Evolutionary conservation across 37 sponge, comb jelly and placozoan genomes (phyloP), one percentile per base, ranked within the genome.

Genomic region (Lycopodina hypogea): DNA sequence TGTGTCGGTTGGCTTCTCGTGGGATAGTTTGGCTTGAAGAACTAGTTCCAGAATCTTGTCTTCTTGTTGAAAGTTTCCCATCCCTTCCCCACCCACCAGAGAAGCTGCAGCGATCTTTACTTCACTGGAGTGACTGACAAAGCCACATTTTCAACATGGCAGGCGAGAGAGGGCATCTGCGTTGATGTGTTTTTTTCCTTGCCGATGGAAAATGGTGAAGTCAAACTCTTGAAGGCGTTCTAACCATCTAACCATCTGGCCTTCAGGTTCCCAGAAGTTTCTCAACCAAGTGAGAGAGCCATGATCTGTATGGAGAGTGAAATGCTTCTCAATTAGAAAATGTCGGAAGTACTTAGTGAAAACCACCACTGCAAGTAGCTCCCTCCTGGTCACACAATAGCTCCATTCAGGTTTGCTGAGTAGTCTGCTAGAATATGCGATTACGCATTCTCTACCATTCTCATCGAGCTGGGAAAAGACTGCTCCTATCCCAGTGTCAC

Each of bases 241-340:
- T n/a, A n/a, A n/a, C n/a, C n/a, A n/a, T n/a, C n/a, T n/a, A n/a
- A n/a, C n/a, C n/a, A n/a, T n/a, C n/a, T n/a, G 76, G 11, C 76
- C 76, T 22, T 57, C 60, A 35, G 76, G 76, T 15, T 75, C 76
- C 41, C 57, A 57, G 48, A 59, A 77, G 28, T 61, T 64, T 14
- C 26, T 35, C 45, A 77, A 36, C 65, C 66, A 77, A 26, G 42
- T 77, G 14, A 77, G 33, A 22, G 65, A 64, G 28, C 78, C 48
- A 35, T 77, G 78, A 26, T 77, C 65, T 22, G 64, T 77, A 18
- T 66, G 7, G 18, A 66, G 67, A 34, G 28, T 24, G 34, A 77
- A 77, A 1, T 61, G 22, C 2, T 37, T 1, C 57, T 40, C 63
- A 34, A 59, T 2, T 7, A 77, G 48, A 24, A 57, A 60, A 8